Evolutionary conservation across 2,888 invertebrate genomes (phyloP).

Genomic region (Nomada fucata): DNA sequence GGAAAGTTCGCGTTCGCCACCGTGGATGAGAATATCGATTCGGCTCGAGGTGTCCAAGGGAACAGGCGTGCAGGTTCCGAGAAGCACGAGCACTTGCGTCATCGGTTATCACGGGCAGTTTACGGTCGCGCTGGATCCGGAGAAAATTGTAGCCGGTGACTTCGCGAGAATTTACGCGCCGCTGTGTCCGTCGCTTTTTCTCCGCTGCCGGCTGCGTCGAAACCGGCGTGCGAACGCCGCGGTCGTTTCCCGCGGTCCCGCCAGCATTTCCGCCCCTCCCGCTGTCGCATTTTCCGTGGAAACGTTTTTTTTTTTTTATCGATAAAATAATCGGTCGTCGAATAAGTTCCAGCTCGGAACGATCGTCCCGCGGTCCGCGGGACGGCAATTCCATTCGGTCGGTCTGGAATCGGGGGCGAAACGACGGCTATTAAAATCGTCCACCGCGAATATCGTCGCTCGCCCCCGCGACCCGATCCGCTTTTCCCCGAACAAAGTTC

Average conservation of each 20-base stretch:
- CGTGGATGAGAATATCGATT: not conserved
- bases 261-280: not conserved
- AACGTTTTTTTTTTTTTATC: constrained; percentile 28
- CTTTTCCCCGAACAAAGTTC: too few relatives aligned
- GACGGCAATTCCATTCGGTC: constrained; percentile 22
- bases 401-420: constrained; percentile 24
- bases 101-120: constrained; percentile 4
- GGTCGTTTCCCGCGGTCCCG: constrained; percentile 10
- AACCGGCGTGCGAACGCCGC: not conserved
- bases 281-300: constrained; percentile 23
- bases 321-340: constrained; percentile 8
- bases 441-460: constrained; percentile 1
- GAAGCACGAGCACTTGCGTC: constrained; percentile 2
- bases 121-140: not conserved
- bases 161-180: not conserved
- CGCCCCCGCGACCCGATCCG: not conserved
- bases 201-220: not conserved
- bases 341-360: constrained; percentile 22
- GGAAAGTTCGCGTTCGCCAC: not conserved
- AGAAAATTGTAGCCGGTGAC: constrained; percentile 1
- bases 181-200: not conserved
- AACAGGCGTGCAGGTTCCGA: not conserved
- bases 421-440: constrained; percentile 36
- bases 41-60: too few relatives aligned
- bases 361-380: constrained; percentile 16